Evolutionary conservation across 1,140 invertebrate species (phyloP).

Genomic region (Drosophila mauritiana): DNA sequence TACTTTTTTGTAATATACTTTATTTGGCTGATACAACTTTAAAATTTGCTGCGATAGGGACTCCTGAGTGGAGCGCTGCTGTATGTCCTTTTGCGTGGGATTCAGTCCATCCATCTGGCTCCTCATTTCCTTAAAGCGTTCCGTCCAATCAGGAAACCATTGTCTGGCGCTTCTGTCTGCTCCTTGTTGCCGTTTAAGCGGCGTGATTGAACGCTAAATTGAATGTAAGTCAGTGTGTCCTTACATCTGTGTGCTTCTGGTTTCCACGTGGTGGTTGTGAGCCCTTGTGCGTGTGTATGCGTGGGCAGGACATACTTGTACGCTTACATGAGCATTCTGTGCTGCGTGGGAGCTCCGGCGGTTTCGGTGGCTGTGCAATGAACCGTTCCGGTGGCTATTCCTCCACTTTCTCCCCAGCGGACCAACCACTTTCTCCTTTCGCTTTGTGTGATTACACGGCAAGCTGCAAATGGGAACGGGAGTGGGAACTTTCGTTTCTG

Average conservation of each 20-base stretch:
- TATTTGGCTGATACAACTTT: no score
- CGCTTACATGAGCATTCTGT: conserved; percentile 34
- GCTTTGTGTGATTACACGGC: conserved; percentile 41
- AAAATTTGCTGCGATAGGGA: no score
- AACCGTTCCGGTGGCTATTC: conserved; percentile 20
- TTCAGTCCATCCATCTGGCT: conserved; percentile 10
- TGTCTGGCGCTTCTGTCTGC: conserved; percentile 52
- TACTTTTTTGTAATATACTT: no score
- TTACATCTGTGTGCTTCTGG: conserved; percentile 12
- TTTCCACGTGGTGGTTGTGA: not conserved
- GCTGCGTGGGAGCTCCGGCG: conserved; percentile 23
- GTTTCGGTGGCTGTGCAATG: conserved; percentile 24
- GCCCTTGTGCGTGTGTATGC: conserved; percentile 1
- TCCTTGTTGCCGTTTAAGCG: conserved; percentile 50
- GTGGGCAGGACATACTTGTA: conserved; percentile 29
- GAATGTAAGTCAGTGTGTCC: conserved; percentile 42
- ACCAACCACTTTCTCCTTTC: conserved; percentile 8
- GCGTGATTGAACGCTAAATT: conserved; percentile 74
- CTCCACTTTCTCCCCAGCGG: conserved; percentile 11
- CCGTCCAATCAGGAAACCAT: conserved; percentile 73
- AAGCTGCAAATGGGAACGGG: conserved; percentile 8
- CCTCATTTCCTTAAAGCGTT: conserved; percentile 72
- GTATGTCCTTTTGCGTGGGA: conserved; percentile 1
- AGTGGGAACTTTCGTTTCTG: conserved; percentile 7
- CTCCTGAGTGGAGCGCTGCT: not conserved